These are phyloP conservation scores for Meda fulgida DNA, from an alignment of 2,797 vertebrate genomes.

Conservation along the genomic window DNA sequence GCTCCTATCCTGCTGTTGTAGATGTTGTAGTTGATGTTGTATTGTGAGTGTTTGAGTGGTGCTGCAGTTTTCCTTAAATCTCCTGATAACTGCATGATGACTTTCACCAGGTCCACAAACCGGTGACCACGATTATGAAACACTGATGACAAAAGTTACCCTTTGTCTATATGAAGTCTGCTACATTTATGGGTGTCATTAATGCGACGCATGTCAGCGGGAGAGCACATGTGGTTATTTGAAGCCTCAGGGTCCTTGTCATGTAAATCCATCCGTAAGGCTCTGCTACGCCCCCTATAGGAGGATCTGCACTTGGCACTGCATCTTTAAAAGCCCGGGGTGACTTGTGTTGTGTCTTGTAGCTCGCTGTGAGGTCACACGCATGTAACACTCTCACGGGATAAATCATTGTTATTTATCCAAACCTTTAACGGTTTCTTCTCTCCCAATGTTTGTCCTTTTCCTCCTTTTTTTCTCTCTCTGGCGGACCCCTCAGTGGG, in stretches of 20 bases:
- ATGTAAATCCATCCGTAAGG: background rate
- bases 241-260: background rate
- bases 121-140: slow-evolving; percentile 11
- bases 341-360: slow-evolving; percentile 1
- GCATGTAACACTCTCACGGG: slow-evolving; percentile 13
- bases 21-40: slow-evolving; percentile 37
- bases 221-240: slow-evolving; percentile 9
- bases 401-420: slow-evolving; percentile 32
- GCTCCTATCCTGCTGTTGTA: slow-evolving; percentile 38
- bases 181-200: slow-evolving; percentile 16
- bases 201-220: slow-evolving; percentile 2
- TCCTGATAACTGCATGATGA: slow-evolving; percentile 32
- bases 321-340: background rate
- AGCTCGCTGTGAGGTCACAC: slow-evolving; percentile 1
- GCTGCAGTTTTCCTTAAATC: slow-evolving; percentile 3
- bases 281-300: slow-evolving; percentile 53
- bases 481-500: slow-evolving; percentile 83
- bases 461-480: slow-evolving; percentile 71
- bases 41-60: slow-evolving; percentile 39
- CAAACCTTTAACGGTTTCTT: slow-evolving; percentile 70
- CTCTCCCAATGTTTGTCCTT: slow-evolving; percentile 64
- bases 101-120: slow-evolving; percentile 57
- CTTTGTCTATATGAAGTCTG: background rate
- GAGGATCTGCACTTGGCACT: slow-evolving; percentile 19
- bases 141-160: background rate